Evolutionary conservation across 1,140 invertebrate species (phyloP).

Genomic region (Octopus sinensis): DNA sequence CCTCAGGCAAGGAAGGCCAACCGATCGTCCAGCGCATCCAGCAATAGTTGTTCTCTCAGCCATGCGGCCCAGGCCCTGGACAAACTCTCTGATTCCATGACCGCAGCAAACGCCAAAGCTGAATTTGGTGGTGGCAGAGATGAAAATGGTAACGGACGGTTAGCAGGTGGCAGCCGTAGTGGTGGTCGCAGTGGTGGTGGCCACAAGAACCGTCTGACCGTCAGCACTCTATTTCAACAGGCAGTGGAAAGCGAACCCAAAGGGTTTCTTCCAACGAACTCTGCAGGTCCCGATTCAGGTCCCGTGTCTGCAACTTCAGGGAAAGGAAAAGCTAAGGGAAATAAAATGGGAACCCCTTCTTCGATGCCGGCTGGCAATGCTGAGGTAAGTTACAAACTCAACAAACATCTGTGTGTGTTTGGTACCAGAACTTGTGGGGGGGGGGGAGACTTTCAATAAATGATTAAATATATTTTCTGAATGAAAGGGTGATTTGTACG

Average conservation of each 20-base stretch:
- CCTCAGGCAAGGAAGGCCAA: not conserved
- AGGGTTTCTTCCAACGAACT: not conserved
- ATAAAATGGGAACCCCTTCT: no score
- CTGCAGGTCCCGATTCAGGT: not conserved
- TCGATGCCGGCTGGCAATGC: not conserved
- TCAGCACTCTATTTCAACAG: conserved; percentile 27
- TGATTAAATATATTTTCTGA: no score
- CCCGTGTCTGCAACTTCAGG: not conserved
- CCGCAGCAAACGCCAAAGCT: no score
- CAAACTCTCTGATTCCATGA: conserved; percentile 23
- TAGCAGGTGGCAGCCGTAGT: not conserved
- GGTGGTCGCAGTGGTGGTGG: not conserved
- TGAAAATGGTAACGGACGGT: not conserved
- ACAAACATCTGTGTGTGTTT: no score
- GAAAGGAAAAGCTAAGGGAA: no score
- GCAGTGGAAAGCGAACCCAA: conserved; percentile 9
- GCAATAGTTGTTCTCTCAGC: conserved; percentile 19
- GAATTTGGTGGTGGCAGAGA: not conserved
- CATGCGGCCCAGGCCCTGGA: conserved; percentile 31
- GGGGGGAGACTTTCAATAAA: no score
- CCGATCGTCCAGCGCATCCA: conserved; percentile 6
- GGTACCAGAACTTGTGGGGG: no score
- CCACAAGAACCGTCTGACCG: not conserved
- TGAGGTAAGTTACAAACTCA: not conserved
- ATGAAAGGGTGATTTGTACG: no score